A percentile compares a stretch with the other conserved stretches of the same genome.
Conservation (phyloP, 2,113 vertebrate species). For the Nanger granti region DNA sequence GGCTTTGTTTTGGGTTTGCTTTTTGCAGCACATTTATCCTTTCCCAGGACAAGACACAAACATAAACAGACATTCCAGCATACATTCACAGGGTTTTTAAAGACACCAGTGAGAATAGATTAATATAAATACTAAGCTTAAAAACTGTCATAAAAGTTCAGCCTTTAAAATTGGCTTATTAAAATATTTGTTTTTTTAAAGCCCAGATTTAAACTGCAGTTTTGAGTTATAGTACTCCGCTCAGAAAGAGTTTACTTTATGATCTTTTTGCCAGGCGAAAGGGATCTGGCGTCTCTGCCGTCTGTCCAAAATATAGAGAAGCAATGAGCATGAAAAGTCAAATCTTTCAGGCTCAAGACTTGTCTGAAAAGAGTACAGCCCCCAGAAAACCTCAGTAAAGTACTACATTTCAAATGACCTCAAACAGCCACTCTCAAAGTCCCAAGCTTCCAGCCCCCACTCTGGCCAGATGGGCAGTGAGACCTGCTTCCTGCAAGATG, state of each 20-base stretch:
- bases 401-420: neutral
- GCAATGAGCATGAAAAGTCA: neutral
- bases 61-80: constrained; percentile 71
- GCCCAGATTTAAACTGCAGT: constrained; percentile 44
- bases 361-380: neutral
- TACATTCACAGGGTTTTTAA: constrained; percentile 65
- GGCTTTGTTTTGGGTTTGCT: constrained; percentile 15
- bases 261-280: constrained; percentile 55
- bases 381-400: neutral
- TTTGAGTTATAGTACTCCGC: constrained; percentile 49
- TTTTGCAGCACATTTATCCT: constrained; percentile 58
- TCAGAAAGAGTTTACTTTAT: constrained; percentile 31
- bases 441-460: neutral
- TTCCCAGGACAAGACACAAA: constrained; percentile 72
- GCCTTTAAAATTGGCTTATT: constrained; percentile 74
- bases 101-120: constrained; percentile 60
- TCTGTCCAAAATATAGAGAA: constrained; percentile 16
- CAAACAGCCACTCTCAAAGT: neutral
- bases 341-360: neutral
- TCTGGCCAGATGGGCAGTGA: neutral
- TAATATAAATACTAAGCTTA: constrained; percentile 75
- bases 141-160: constrained; percentile 59
- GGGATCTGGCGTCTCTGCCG: constrained; percentile 49
- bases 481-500: neutral
- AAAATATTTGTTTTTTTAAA: constrained; percentile 62